Conservation (phyloP, 2,797 vertebrate species). For the Liasis olivaceus region DNA sequence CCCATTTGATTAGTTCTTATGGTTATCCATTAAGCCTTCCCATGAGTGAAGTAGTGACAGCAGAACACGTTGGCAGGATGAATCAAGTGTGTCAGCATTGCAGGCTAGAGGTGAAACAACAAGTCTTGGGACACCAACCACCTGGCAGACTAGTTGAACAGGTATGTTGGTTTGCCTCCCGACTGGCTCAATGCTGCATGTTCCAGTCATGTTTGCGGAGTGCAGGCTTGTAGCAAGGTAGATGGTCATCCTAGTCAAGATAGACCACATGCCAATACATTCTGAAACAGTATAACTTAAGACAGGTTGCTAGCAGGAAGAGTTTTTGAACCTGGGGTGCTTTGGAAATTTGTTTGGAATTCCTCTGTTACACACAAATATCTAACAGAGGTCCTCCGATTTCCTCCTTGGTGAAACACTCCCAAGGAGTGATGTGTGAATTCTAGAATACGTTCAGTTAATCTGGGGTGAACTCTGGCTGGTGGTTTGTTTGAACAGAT, state of each 20-base stretch:
- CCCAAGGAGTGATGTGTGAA: neutral
- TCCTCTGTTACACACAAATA: neutral
- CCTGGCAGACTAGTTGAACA: neutral
- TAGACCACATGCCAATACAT: neutral
- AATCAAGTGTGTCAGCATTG: neutral
- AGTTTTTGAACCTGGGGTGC: neutral
- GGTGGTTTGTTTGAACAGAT: neutral
- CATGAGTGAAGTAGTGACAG: no score
- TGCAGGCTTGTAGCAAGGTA: neutral
- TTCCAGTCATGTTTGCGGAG: neutral
- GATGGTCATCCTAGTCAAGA: neutral
- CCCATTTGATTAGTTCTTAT: neutral
- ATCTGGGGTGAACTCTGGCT: neutral
- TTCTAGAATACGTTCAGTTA: neutral
- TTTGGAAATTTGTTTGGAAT: neutral
- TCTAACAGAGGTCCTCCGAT: neutral
- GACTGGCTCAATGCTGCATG: conserved; percentile 22
- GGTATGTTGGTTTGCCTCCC: conserved; percentile 18
- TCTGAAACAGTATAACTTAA: neutral
- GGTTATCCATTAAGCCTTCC: neutral
- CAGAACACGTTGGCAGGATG: neutral
- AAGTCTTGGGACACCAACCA: neutral
- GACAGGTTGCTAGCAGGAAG: neutral
- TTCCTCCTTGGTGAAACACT: no score
- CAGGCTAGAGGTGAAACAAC: neutral